Evolutionary conservation across 2,888 invertebrate species (phyloP), one percentile per base, ranked within the genome.

Genomic region (Leptinotarsa haldemani): DNA sequence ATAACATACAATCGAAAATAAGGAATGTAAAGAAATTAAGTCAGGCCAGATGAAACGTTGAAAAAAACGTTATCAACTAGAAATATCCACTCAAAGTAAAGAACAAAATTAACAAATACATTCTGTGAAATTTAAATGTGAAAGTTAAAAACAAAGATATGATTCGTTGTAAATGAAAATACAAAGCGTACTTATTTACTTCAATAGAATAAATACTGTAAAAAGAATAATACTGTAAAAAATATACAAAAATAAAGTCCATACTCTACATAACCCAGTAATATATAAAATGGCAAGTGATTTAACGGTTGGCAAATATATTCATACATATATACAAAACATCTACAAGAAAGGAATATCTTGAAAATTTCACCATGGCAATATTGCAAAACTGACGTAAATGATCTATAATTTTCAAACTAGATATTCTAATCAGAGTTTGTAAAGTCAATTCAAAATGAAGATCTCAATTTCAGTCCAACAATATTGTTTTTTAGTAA

Each of bases 261-360:
- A 75, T 79, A 79, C 74, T 74, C 76, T 74, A 75, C 74, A 76
- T 72, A 79, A 75, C 73, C 78, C 77, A 81, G 73, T 77, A 79
- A 75, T 72, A 76, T 71, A 74, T 80, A 78, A 80, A 82, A 83
- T 82, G 83, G 83, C 83, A 83, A 83, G 82, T 80, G 73, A 79
- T 81, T 81, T 78, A 82, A 79, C 73, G 78, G 80, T 83, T 79
- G 82, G 81, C 82, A 82, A 82, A 79, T 80, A 80, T 80, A 79
- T 82, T 81, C 80, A 82, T 83, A 83, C 83, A 83, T 84, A 84
- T 84, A 82, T 84, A 81, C 83, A 84, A 81, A 81, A 82, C 82
- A 84, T 84, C 82, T 84, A 83, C 83, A 82, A 72, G 63, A 74
- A 74, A 68, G 69, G 18, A 61, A 64, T 61, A 58, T 58, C 47